These are phyloP conservation scores for Takifugu ocellatus DNA, from an alignment of 2,797 vertebrate genomes.

Conservation along the genomic window DNA sequence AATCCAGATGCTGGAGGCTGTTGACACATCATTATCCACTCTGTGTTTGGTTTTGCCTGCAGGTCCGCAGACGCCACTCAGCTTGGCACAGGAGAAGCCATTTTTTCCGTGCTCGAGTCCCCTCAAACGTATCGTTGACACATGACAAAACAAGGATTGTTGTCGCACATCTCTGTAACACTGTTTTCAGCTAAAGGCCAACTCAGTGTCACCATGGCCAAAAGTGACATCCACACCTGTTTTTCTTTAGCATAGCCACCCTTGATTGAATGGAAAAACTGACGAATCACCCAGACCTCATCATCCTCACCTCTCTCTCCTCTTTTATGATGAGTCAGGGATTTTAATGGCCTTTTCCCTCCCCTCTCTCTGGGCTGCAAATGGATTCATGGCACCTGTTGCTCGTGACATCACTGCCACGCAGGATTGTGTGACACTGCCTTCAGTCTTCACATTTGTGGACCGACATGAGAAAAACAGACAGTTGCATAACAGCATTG, in stretches of 20 bases:
- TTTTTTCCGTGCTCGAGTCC: slow-evolving; percentile 54
- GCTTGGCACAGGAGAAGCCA: slow-evolving; percentile 77
- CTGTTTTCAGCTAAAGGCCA: slow-evolving; percentile 1
- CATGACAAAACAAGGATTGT: slow-evolving; percentile 4
- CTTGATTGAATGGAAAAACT: slow-evolving; percentile 79
- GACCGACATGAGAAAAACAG: slow-evolving; percentile 13
- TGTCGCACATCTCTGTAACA: slow-evolving; percentile 13
- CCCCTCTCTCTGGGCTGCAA: slow-evolving; percentile 22
- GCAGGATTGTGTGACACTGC: slow-evolving; percentile 31
- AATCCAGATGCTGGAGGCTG: slow-evolving; percentile 21
- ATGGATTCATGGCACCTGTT: slow-evolving; percentile 56
- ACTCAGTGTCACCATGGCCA: slow-evolving; percentile 57
- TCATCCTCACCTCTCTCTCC: slow-evolving; percentile 42
- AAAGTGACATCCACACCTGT: slow-evolving; percentile 69
- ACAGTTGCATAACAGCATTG: slow-evolving; percentile 38
- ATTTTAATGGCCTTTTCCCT: slow-evolving; percentile 48
- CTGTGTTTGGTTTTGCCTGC: slow-evolving; percentile 29
- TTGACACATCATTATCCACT: slow-evolving; percentile 14
- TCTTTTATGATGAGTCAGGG: slow-evolving; percentile 67
- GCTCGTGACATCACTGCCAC: slow-evolving; percentile 60
- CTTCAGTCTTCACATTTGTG: slow-evolving; percentile 22
- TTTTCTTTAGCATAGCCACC: slow-evolving; percentile 62
- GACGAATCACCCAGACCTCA: slow-evolving; percentile 61
- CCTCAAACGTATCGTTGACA: slow-evolving; percentile 7
- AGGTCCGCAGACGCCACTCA: slow-evolving; percentile 91